Conservation (phyloP, 2,113 vertebrate species). For the Azemiops feae region DNA sequence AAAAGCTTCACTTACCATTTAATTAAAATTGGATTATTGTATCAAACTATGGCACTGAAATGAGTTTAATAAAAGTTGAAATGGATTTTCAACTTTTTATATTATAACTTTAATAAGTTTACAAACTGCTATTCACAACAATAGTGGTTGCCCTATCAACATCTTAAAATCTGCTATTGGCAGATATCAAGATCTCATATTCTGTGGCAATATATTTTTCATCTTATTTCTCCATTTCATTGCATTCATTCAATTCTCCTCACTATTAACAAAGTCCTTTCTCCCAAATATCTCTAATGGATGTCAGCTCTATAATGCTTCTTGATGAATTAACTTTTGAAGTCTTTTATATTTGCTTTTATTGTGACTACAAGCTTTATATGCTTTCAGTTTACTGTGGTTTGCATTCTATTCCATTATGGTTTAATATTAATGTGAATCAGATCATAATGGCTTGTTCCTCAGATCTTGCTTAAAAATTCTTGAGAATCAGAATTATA, state of each 20-base stretch:
- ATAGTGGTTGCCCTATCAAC: neutral
- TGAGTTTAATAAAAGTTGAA: neutral
- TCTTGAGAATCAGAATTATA: neutral
- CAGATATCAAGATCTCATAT: neutral
- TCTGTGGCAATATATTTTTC: neutral
- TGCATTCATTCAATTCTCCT: neutral
- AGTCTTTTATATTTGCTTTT: neutral
- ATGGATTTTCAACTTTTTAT: neutral
- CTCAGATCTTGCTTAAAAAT: neutral
- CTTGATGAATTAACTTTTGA: neutral
- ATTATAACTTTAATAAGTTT: slow-evolving; percentile 10
- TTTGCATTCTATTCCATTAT: neutral
- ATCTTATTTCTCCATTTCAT: neutral
- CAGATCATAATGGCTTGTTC: neutral
- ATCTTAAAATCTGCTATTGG: neutral
- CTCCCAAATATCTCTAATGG: neutral
- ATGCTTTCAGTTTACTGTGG: neutral
- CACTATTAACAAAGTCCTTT: neutral
- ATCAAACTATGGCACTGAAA: slow-evolving; percentile 23
- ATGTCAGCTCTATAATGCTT: neutral
- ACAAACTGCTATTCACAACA: neutral
- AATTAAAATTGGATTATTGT: slow-evolving; percentile 37
- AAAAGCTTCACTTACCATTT: slow-evolving; percentile 25
- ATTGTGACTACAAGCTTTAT: neutral
- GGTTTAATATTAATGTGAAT: neutral